phyloP scores from a whole-genome alignment of 2,113 vertebrate species.

The Rhinopomastus cyanomelas region DNA sequence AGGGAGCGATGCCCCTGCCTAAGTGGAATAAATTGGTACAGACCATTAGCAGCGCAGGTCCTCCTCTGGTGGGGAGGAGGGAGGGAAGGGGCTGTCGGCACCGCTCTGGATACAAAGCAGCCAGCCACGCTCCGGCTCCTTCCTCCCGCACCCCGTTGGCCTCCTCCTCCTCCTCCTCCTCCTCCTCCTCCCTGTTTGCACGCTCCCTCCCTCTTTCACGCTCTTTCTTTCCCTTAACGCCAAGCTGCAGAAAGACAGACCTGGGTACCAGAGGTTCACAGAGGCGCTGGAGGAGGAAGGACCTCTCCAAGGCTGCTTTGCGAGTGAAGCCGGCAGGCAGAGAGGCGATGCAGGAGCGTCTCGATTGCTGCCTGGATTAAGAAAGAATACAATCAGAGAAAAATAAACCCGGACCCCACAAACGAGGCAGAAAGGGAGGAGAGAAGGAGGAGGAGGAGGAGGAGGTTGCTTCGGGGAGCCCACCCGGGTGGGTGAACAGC shows the following conservation, averaged over 20 bases:
- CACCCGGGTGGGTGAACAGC: slow-evolving; percentile 1
- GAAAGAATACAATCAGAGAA: neutral
- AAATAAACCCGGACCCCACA: neutral
- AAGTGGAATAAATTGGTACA: slow-evolving; percentile 84
- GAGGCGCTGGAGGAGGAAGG: neutral
- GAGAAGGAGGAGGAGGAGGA: slow-evolving; percentile 40
- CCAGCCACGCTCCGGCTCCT: slow-evolving; percentile 74
- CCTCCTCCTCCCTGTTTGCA: neutral
- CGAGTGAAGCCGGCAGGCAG: neutral
- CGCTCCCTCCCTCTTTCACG: neutral
- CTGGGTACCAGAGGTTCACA: neutral
- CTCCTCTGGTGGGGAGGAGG: slow-evolving; percentile 69
- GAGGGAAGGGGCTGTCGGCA: slow-evolving; percentile 73
- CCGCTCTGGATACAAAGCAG: slow-evolving; percentile 81
- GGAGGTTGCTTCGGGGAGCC: slow-evolving; percentile 34
- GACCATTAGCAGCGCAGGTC: slow-evolving; percentile 81
- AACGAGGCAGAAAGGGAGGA: slow-evolving; percentile 57
- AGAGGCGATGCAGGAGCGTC: neutral
- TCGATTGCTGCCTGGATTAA: slow-evolving; percentile 44
- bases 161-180: neutral
- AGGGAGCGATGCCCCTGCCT: slow-evolving; percentile 76
- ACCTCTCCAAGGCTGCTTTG: slow-evolving; percentile 51
- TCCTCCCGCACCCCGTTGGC: slow-evolving; percentile 28
- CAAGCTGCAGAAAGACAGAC: slow-evolving; percentile 43
- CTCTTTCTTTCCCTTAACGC: slow-evolving; percentile 15